These are phyloP conservation scores for Phaedon cochleariae DNA, from an alignment of 2,888 invertebrate genomes.

Conservation along the genomic window DNA sequence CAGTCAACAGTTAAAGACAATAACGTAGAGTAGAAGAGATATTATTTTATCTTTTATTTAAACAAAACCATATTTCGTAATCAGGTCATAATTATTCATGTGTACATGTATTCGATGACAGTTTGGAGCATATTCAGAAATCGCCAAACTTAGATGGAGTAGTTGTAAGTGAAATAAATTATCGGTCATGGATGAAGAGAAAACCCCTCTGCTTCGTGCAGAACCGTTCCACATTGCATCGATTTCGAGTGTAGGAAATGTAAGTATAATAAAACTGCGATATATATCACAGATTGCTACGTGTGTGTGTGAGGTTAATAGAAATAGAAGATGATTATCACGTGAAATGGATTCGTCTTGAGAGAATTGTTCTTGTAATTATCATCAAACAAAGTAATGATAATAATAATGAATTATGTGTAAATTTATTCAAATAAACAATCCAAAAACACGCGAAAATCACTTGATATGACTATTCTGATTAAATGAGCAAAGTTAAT, in stretches of 20 bases:
- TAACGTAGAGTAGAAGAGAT: neutral
- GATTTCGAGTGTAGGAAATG: constrained; percentile 16
- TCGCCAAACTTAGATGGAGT: neutral
- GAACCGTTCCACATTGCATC: neutral
- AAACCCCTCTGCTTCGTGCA: constrained; percentile 8
- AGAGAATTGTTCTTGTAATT: no score
- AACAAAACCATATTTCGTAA: neutral
- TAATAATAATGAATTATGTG: no score
- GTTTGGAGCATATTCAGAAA: neutral
- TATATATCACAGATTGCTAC: no score
- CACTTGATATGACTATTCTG: no score
- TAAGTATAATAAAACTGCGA: constrained; percentile 23
- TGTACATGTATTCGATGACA: neutral
- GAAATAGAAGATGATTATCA: no score
- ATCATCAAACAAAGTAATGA: no score
- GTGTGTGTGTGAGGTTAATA: no score
- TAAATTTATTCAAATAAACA: no score
- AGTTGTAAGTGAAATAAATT: neutral
- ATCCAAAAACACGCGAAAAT: no score
- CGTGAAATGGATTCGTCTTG: no score
- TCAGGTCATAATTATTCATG: neutral
- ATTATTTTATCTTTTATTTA: constrained; percentile 1
- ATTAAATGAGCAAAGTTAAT: no score
- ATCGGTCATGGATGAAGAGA: constrained; percentile 16
- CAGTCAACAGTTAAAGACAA: constrained; percentile 10